phyloP scores from a whole-genome alignment of 2,113 vertebrate species.

The Arvicanthis niloticus region DNA sequence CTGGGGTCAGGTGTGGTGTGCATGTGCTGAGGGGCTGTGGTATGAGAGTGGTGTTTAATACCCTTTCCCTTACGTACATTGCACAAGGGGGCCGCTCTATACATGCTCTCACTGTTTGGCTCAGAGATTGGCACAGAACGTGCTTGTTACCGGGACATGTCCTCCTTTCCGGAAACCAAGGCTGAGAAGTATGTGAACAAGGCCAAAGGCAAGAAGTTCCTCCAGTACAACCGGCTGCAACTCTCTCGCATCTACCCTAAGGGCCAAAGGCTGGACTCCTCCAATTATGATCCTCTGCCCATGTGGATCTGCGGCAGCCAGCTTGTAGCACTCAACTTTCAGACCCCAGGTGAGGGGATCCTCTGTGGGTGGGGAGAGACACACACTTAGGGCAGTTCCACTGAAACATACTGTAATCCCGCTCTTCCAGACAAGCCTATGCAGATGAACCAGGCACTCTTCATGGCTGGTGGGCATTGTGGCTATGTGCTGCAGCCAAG shows the following conservation, averaged over 20 bases:
- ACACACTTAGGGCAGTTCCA: accelerated
- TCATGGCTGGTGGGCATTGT: conserved; percentile 94
- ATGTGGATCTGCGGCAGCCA: conserved; percentile 99
- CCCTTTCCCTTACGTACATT: neutral
- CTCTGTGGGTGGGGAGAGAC: neutral
- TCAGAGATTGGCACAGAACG: conserved; percentile 97
- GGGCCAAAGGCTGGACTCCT: conserved; percentile 98
- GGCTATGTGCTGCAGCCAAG: conserved; percentile 96
- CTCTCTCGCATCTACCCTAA: conserved; percentile 98
- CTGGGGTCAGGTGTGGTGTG: neutral
- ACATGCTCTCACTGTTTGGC: conserved; percentile 52
- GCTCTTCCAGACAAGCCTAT: conserved; percentile 95
- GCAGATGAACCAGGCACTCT: conserved; percentile 99
- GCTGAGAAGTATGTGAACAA: conserved; percentile 98
- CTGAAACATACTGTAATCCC: neutral
- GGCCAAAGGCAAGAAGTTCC: conserved; percentile 97
- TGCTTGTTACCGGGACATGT: conserved; percentile 98
- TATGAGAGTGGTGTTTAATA: neutral
- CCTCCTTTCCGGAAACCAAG: conserved; percentile 98
- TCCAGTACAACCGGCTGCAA: conserved; percentile 98
- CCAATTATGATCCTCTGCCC: conserved; percentile 98
- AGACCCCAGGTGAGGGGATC: conserved; percentile 93
- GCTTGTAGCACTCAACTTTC: conserved; percentile 98
- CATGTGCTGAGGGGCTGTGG: accelerated
- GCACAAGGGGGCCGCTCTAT: neutral